Evolutionary conservation across 2,888 invertebrate genomes (phyloP).

Genomic region (Erebia palarica): DNA sequence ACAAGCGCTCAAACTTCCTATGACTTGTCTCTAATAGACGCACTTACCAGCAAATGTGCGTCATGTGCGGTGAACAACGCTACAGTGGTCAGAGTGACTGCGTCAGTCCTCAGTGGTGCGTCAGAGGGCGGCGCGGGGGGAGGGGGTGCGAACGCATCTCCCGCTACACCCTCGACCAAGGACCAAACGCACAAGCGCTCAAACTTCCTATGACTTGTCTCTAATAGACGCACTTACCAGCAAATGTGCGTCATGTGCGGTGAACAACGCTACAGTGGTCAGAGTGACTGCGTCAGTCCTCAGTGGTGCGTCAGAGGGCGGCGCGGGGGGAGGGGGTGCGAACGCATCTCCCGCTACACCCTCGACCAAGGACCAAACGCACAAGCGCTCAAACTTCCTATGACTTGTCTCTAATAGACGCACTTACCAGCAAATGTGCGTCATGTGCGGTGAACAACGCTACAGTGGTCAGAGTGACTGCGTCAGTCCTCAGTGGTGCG

Average conservation of each 20-base stretch:
- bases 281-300: constrained; percentile 46
- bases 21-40: constrained; percentile 49
- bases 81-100: constrained; percentile 45
- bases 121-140: constrained; percentile 48
- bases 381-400: constrained; percentile 89
- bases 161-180: constrained; percentile 86
- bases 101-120: constrained; percentile 46
- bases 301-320: constrained; percentile 45
- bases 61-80: constrained; percentile 64
- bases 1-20: constrained; percentile 89
- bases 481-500: constrained; percentile 46
- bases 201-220: too few relatives aligned
- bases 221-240: too few relatives aligned
- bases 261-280: too few relatives aligned
- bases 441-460: constrained; percentile 64
- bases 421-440: constrained; percentile 59
- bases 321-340: constrained; percentile 52
- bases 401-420: constrained; percentile 49
- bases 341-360: too few relatives aligned
- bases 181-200: constrained; percentile 90
- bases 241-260: too few relatives aligned
- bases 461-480: constrained; percentile 45
- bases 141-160: constrained; percentile 63
- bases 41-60: constrained; percentile 59
- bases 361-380: constrained; percentile 90